Percentiles rank a stretch among this genome's conserved stretches.
Conservation (phyloP, 1,140 invertebrate genomes). For the Thalassaphorura encarpata region DNA sequence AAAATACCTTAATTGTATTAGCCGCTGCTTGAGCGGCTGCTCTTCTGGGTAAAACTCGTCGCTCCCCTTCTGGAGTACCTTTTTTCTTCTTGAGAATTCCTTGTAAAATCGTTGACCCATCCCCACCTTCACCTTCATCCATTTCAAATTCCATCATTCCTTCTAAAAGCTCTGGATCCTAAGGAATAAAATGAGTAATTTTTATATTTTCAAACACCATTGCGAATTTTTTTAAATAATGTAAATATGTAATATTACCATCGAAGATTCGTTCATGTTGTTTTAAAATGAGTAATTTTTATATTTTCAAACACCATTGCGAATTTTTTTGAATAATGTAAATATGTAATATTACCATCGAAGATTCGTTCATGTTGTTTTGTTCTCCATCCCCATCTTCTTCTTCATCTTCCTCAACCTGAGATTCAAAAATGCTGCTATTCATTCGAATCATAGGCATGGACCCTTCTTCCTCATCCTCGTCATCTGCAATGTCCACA, state of each 20-base stretch:
- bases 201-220: neutral
- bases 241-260: neutral
- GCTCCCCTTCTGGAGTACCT: neutral
- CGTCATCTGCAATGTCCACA: neutral
- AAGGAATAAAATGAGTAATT: neutral
- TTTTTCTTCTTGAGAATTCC: neutral
- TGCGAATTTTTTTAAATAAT: neutral
- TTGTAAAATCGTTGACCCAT: neutral
- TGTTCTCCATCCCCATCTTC: conserved; percentile 11
- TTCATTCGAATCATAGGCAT: conserved; percentile 15
- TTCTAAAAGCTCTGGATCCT: conserved; percentile 13
- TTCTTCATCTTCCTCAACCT: conserved; percentile 26
- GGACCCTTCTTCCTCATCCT: conserved; percentile 18
- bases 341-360: neutral
- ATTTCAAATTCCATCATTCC: conserved; percentile 26
- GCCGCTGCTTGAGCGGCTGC: conserved; percentile 35
- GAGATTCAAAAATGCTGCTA: conserved; percentile 11
- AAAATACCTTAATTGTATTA: conserved; percentile 34
- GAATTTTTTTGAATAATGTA: neutral
- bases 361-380: neutral
- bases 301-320: neutral
- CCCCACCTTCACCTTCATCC: conserved; percentile 7
- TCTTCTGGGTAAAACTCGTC: conserved; percentile 30
- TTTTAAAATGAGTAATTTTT: neutral
- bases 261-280: neutral